Evolutionary conservation across 2,797 vertebrate species (phyloP).

Genomic region (Typhlichthys subterraneus): DNA sequence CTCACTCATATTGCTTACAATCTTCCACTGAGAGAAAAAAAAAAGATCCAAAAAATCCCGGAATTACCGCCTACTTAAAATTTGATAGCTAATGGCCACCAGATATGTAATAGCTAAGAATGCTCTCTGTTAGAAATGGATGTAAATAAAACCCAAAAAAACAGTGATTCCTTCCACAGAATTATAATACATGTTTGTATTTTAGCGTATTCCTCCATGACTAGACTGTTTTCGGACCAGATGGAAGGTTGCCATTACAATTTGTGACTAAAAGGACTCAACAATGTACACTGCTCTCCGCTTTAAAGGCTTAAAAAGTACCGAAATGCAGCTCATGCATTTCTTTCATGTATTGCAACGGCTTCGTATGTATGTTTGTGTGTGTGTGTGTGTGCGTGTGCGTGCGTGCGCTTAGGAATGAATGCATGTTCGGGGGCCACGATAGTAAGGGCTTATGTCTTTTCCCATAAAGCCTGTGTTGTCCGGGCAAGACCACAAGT

Average conservation of each 20-base stretch:
- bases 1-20: constrained; percentile 72
- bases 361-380: constrained; percentile 28
- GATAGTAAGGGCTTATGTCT: constrained; percentile 35
- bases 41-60: constrained; percentile 45
- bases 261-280: constrained; percentile 69
- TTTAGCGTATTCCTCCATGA: constrained; percentile 25
- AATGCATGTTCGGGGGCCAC: constrained; percentile 9
- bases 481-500: constrained; percentile 47
- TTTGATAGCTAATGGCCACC: constrained; percentile 47
- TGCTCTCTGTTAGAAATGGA: constrained; percentile 40
- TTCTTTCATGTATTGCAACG: constrained; percentile 80
- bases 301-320: constrained; percentile 76
- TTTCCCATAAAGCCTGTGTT: constrained; percentile 60
- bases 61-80: constrained; percentile 56
- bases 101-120: constrained; percentile 45
- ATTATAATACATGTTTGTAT: constrained; percentile 29
- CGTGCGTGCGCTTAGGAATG: constrained; percentile 33
- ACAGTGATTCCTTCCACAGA: constrained; percentile 43
- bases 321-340: constrained; percentile 84
- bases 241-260: constrained; percentile 62
- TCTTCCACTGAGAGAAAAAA: constrained; percentile 57
- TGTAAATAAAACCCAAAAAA: constrained; percentile 26
- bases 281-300: constrained; percentile 68
- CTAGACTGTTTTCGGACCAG: constrained; percentile 22
- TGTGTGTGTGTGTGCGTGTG: constrained; percentile 6